Evolutionary conservation across 2,113 vertebrate species (phyloP).

Genomic region (Tachuris rubrigastra): DNA sequence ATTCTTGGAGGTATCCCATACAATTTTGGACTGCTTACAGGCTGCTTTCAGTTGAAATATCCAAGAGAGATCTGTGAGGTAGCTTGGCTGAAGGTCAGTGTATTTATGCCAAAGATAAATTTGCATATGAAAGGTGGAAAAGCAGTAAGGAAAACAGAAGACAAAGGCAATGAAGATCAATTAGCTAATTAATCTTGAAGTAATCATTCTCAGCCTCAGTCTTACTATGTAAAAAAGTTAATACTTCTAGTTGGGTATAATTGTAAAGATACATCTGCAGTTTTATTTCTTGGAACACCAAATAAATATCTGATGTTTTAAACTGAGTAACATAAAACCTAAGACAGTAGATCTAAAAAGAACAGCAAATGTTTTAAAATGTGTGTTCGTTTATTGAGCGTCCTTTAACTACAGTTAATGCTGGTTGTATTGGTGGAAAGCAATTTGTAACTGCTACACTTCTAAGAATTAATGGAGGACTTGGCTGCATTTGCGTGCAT

Average conservation of each 20-base stretch:
- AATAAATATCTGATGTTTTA: not conserved
- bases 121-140: not conserved
- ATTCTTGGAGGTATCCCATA: not conserved
- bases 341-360: not conserved
- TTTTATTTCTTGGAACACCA: not conserved
- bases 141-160: not conserved
- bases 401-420: not conserved
- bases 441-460: not conserved
- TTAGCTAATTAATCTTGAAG: conserved; percentile 26
- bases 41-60: not conserved
- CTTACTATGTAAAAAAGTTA: not conserved
- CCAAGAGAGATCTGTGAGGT: not conserved
- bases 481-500: not conserved
- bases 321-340: not conserved
- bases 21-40: not conserved
- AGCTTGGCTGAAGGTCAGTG: not conserved
- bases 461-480: not conserved
- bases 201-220: not conserved
- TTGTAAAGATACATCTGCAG: not conserved
- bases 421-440: not conserved
- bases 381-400: not conserved
- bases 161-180: not conserved
- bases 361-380: accelerated
- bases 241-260: not conserved
- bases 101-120: not conserved